These are phyloP conservation scores for Himalopsyche anomala DNA, from an alignment of 2,888 invertebrate species.

Conservation along the genomic window DNA sequence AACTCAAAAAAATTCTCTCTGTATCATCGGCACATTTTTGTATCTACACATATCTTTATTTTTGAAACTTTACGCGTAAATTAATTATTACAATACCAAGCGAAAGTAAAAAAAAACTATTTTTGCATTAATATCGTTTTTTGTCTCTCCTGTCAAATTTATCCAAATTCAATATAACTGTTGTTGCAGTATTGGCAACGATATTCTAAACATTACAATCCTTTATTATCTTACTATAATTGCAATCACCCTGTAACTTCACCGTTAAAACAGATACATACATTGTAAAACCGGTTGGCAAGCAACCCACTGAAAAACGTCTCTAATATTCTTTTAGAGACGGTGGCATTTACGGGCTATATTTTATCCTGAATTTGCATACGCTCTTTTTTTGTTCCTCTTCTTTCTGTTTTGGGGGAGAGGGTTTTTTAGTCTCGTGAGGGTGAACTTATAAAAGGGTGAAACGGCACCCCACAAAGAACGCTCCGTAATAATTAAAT, in stretches of 20 bases:
- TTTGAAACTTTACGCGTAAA: too few relatives aligned
- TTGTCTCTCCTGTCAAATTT: too few relatives aligned
- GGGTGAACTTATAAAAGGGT: conserved; percentile 80
- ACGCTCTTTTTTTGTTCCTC: conserved; percentile 78
- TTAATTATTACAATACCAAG: too few relatives aligned
- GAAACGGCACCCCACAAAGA: conserved; percentile 72
- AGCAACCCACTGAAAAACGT: conserved; percentile 79
- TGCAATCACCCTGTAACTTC: conserved; percentile 64
- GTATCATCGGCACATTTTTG: too few relatives aligned
- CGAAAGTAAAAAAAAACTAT: too few relatives aligned
- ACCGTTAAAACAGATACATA: conserved; percentile 64
- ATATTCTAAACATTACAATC: too few relatives aligned
- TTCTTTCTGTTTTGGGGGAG: conserved; percentile 77
- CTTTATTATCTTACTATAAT: too few relatives aligned
- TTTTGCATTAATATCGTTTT: too few relatives aligned
- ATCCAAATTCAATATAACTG: too few relatives aligned
- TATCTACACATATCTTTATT: too few relatives aligned
- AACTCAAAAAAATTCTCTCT: too few relatives aligned
- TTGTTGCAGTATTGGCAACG: too few relatives aligned
- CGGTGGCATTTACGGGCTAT: conserved; percentile 80
- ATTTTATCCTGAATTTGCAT: conserved; percentile 80
- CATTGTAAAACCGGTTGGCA: conserved; percentile 68
- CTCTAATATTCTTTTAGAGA: conserved; percentile 80
- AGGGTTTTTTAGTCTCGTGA: conserved; percentile 74
- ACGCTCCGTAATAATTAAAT: conserved; percentile 74